Evolutionary conservation across 1,140 invertebrate species (phyloP).

Genomic region (Cylas formicarius): DNA sequence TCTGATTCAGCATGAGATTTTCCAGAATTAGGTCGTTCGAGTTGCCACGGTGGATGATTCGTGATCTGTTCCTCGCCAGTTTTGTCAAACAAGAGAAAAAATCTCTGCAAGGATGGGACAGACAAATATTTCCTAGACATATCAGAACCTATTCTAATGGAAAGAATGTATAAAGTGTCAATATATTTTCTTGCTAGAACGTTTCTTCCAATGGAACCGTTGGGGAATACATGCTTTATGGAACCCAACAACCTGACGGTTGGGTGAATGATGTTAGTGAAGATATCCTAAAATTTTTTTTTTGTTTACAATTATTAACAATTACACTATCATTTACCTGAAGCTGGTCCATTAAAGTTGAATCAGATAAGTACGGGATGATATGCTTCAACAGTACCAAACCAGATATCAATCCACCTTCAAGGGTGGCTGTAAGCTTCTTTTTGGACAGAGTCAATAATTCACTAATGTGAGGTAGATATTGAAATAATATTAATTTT

Average conservation of each 20-base stretch:
- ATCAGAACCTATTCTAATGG: slow-evolving; percentile 72
- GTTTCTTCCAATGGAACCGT: slow-evolving; percentile 62
- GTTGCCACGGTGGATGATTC: background rate
- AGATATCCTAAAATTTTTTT: slow-evolving; percentile 46
- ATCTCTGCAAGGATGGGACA: slow-evolving; percentile 62
- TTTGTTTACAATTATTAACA: background rate
- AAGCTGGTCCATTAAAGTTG: slow-evolving; percentile 78
- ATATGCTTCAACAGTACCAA: slow-evolving; percentile 73
- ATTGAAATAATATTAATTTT: slow-evolving; percentile 89
- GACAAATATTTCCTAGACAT: slow-evolving; percentile 74
- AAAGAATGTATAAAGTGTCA: slow-evolving; percentile 71
- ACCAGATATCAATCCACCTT: slow-evolving; percentile 82
- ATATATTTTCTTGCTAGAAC: slow-evolving; percentile 72
- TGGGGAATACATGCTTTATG: slow-evolving; percentile 68
- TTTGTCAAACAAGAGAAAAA: slow-evolving; percentile 84
- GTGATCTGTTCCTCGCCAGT: slow-evolving; percentile 40
- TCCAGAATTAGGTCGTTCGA: no score
- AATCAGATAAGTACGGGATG: slow-evolving; percentile 75
- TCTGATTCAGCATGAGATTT: no score
- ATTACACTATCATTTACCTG: slow-evolving; percentile 47
- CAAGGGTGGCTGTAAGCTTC: slow-evolving; percentile 71
- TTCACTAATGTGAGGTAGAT: slow-evolving; percentile 87
- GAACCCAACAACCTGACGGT: slow-evolving; percentile 66
- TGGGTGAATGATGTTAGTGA: slow-evolving; percentile 72
- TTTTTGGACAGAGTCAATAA: slow-evolving; percentile 66